These are phyloP conservation scores for Tamias sibiricus DNA, from an alignment of 2,113 vertebrate genomes.

Conservation along the genomic window DNA sequence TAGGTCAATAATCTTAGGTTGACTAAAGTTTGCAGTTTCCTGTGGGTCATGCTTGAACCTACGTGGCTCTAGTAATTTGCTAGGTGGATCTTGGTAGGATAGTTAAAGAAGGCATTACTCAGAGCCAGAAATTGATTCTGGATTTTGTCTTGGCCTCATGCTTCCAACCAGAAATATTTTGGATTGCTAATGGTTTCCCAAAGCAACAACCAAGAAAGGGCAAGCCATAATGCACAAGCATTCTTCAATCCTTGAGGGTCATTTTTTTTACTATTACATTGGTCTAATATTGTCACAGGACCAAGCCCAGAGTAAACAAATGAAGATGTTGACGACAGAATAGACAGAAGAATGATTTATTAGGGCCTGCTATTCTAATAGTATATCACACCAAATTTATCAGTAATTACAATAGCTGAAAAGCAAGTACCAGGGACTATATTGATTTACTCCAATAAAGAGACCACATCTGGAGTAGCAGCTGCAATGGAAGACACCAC, in stretches of 20 bases:
- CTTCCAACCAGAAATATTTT: background rate
- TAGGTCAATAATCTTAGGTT: background rate
- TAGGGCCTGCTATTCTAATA: background rate
- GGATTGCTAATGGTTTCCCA: background rate
- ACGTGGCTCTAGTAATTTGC: background rate
- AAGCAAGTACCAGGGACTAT: background rate
- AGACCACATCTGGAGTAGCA: background rate
- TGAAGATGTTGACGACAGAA: background rate
- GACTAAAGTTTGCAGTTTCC: background rate
- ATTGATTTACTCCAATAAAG: background rate
- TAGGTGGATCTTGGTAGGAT: background rate
- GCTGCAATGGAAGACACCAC: background rate
- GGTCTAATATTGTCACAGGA: background rate
- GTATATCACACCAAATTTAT: background rate
- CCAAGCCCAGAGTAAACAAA: background rate
- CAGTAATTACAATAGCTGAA: background rate
- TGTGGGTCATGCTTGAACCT: background rate
- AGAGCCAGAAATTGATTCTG: background rate
- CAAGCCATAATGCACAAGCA: background rate
- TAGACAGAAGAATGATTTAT: background rate
- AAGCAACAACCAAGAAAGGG: background rate
- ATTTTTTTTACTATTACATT: background rate
- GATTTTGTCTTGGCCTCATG: background rate
- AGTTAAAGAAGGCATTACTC: background rate
- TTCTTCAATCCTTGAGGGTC: background rate